Conservation (phyloP, 2,113 vertebrate species). For the Proterorhinus semilunaris region DNA sequence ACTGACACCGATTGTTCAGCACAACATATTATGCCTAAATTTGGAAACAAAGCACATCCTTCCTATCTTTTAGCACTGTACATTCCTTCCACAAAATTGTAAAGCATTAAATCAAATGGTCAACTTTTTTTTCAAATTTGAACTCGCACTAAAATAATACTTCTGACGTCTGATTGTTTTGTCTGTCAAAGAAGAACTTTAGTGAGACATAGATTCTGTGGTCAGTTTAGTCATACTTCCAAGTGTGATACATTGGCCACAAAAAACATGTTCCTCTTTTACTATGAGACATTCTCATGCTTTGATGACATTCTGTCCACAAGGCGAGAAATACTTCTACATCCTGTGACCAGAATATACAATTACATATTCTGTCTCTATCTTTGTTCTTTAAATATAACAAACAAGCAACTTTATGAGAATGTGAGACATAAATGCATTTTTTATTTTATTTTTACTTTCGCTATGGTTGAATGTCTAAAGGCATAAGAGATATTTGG, state of each 20-base stretch:
- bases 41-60: neutral
- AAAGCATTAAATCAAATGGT: conserved; percentile 36
- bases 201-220: conserved; percentile 27
- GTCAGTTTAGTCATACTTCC: conserved; percentile 31
- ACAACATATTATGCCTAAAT: neutral
- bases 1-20: too few relatives aligned
- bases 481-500: neutral
- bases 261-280: conserved; percentile 43
- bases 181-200: conserved; percentile 34
- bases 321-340: neutral
- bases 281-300: conserved; percentile 13
- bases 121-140: conserved; percentile 31
- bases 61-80: neutral
- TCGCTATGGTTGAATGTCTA: neutral
- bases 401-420: too few relatives aligned
- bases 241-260: conserved; percentile 10
- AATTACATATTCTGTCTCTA: neutral
- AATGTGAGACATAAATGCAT: too few relatives aligned
- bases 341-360: neutral
- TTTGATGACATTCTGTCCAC: neutral
- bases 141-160: conserved; percentile 38
- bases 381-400: conserved; percentile 4
- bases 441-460: too few relatives aligned
- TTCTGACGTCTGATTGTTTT: conserved; percentile 35
- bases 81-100: neutral